Percentiles rank a stretch among this genome's conserved stretches.
These are phyloP conservation scores for Pseudochaenichthys georgianus DNA, from an alignment of 2,797 vertebrate genomes.

Conservation along the genomic window DNA sequence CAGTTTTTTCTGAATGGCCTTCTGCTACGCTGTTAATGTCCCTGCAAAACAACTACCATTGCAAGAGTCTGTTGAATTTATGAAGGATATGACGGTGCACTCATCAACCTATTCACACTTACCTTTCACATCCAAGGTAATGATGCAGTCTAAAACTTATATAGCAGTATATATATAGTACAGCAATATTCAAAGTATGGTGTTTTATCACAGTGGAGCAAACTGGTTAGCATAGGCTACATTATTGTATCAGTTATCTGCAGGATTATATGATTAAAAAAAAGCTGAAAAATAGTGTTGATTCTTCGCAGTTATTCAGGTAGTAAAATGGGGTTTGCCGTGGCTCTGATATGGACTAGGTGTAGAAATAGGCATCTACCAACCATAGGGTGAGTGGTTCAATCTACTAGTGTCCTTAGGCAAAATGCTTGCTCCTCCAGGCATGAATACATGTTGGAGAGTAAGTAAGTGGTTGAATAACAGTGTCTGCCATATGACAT, in stretches of 20 bases:
- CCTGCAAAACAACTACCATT: neutral
- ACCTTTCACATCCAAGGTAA: constrained; percentile 24
- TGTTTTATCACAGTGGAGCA: neutral
- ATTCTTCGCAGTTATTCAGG: neutral
- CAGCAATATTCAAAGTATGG: constrained; percentile 11
- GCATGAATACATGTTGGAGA: no score
- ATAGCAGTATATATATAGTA: no score
- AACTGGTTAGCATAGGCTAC: neutral
- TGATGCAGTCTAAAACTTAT: constrained; percentile 1
- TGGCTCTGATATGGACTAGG: no score
- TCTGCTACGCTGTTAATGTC: constrained; percentile 1
- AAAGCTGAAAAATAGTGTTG: neutral
- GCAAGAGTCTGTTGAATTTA: neutral
- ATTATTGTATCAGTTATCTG: neutral
- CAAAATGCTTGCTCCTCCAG: no score
- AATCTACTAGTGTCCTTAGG: no score
- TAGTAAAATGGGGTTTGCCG: no score
- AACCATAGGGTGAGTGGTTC: no score
- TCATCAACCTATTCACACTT: neutral
- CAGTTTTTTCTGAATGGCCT: neutral
- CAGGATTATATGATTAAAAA: neutral
- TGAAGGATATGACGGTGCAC: neutral
- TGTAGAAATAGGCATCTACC: no score
- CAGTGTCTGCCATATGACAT: no score
- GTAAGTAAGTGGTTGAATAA: no score